Base-by-base conservation (phyloP, 2,888 invertebrate genomes). In the Monoplex corrugatus region DNA sequence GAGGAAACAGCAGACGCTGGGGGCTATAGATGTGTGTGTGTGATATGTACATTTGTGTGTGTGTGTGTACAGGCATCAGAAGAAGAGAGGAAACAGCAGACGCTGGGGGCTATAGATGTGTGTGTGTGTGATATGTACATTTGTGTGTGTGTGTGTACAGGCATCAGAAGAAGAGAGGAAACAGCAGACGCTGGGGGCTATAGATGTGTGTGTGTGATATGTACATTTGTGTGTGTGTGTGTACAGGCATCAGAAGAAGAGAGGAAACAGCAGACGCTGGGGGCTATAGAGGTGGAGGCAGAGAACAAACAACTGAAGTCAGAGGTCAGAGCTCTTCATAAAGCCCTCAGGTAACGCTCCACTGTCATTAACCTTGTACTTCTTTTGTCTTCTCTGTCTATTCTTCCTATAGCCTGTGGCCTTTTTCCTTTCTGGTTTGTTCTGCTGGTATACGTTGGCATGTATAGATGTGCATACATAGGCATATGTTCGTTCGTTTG, bases 271-370 rank as follows among this genome's bases (percentile, higher is more conserved):
- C 92, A 94, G 38, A 91, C 91, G 19, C 43, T 92, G 63, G 92
- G 94, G 45, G 88, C 94, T 43, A 92, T 93, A 43, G 95, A 95
- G 87, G 63, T 95, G 38, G 89, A 90, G 43, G 92, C 93, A 40
- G 94, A 95, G 89, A 95, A 94, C 87, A 93, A 92, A 83, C 91
- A 93, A 86, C 91, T 94, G 50, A 92, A 92, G 44, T 92, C 93
- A 50, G 94, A 95, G 88, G 90, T 94, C 16, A 93, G 93, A 88
- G 90, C 92, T 13, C 91, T 94, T 91, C 93, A 95, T 85, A 95
- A 94, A 91, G 92, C 93, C 57, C 89, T 95, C 89, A 93, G 92
- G 95, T 95, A 91, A 87, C 10, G 2, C 2, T 28, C 16, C 10
- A 57, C 89, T 87, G 38, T 28, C 50, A 50, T 16, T 16, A 50